Conservation (phyloP, 2,113 vertebrate genomes). For the Platysteira castanea region DNA sequence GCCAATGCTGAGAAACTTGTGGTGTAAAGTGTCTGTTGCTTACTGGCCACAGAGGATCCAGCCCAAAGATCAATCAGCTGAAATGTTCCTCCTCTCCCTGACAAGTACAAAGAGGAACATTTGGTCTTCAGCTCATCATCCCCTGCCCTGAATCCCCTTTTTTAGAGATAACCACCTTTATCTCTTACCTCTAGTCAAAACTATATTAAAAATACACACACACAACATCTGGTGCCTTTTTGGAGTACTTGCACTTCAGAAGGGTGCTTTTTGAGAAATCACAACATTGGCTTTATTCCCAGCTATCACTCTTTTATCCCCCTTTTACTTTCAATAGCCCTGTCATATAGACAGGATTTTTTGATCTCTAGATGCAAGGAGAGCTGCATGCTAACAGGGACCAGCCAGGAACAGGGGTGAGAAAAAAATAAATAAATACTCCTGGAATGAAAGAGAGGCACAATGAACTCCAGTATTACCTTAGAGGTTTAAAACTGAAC, state of each 20-base stretch:
- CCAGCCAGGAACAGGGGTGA: conserved; percentile 28
- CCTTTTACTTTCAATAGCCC: conserved; percentile 33
- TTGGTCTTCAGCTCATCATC: neutral
- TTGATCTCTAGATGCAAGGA: conserved; percentile 51
- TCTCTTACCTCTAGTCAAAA: neutral
- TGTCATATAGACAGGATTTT: conserved; percentile 17
- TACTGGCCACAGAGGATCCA: neutral
- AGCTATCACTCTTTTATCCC: conserved; percentile 39
- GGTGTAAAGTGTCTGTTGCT: neutral
- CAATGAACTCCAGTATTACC: neutral
- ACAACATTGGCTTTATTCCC: conserved; percentile 50
- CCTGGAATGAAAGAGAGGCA: conserved; percentile 43
- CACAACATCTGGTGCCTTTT: conserved; percentile 42
- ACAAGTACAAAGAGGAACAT: neutral
- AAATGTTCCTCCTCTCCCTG: neutral
- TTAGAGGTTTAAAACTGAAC: conserved; percentile 51
- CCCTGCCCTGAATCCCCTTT: neutral
- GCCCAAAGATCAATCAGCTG: neutral
- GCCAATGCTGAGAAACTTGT: neutral
- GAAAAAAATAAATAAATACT: neutral
- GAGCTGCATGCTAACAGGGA: conserved; percentile 19
- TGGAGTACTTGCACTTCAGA: conserved; percentile 18
- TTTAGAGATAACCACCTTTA: neutral
- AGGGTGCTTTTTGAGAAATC: conserved; percentile 40
- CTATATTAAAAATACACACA: conserved; percentile 6